Evolutionary conservation across 2,113 vertebrate species (phyloP), one percentile per base, ranked within the genome.

Genomic region (Rhea americana): DNA sequence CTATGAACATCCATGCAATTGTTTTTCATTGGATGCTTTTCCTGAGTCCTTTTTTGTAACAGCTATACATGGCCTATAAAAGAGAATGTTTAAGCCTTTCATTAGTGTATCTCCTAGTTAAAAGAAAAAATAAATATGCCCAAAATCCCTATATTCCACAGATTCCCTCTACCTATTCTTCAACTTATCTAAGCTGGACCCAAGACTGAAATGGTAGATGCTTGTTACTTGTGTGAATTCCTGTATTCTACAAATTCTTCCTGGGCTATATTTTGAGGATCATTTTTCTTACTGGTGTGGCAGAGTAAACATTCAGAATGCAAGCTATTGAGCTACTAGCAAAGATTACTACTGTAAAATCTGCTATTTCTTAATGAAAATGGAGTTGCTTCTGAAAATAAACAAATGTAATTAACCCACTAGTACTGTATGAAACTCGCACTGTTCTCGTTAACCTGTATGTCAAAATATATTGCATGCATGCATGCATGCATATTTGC

Each of bases 281-380:
- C 26, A 48, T 20, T 91, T 87, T 77, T 89, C 59, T 94, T 81
- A 39, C 61, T 71, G 32, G 32, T 80, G n/a, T 39, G 70, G 87
- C 80, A 91, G 62, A 95, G 75, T 50, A 73, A 81, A 58, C 10
- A 4, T 66, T 89, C 61, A 68, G 72, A 83, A 20, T 58, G 47
- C 78, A 63, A 96, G 94, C 71, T 87, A 81, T 18, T 91, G 93
- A 96, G 92, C 85, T 73, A 90, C 63, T 76, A 72, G 79, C 56
- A 84, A 96, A 84, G 90, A 93, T 70, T 87, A 85, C 63, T 93
- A 93, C 1, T 94, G 95, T 90, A 91, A 85, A 96, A 94, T 95
- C 91, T 96, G 96, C 95, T 96, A 90, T 83, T 96, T 94, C 96
- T 94, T 97, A 97, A 96, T 94, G 96, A 96, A 97, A 95, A 97